phyloP scores from a whole-genome alignment of 2,888 invertebrate genomes.

The Tetramorium bicarinatum region DNA sequence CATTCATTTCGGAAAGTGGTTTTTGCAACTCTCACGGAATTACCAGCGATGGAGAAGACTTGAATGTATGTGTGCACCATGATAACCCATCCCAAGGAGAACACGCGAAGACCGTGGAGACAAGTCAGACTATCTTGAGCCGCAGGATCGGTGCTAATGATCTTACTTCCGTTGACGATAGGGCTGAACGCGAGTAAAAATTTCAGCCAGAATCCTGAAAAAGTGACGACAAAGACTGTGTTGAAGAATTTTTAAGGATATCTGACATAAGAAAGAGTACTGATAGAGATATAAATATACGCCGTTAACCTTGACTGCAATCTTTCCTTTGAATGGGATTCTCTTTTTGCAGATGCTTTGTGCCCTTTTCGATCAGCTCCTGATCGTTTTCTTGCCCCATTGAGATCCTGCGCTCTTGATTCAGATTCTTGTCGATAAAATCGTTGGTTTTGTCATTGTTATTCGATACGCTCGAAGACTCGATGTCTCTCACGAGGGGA shows the following conservation, averaged over 20 bases:
- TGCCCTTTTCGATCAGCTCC: slow-evolving; percentile 82
- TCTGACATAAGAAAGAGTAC: neutral
- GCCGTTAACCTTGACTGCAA: slow-evolving; percentile 46
- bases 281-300: slow-evolving; percentile 3
- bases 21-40: slow-evolving; percentile 46
- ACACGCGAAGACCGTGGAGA: slow-evolving; percentile 92
- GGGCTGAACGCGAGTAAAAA: slow-evolving; percentile 92
- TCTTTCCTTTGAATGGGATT: slow-evolving; percentile 52
- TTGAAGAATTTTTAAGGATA: slow-evolving; percentile 4
- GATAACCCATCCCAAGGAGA: slow-evolving; percentile 94
- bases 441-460: slow-evolving; percentile 87
- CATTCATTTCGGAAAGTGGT: neutral
- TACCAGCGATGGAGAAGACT: slow-evolving; percentile 91
- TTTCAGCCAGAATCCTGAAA: slow-evolving; percentile 88
- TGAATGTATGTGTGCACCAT: slow-evolving; percentile 95
- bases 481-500: slow-evolving; percentile 86
- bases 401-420: slow-evolving; percentile 77
- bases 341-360: slow-evolving; percentile 73
- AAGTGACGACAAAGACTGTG: neutral
- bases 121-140: slow-evolving; percentile 92
- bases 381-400: slow-evolving; percentile 86
- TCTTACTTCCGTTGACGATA: slow-evolving; percentile 91
- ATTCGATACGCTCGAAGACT: slow-evolving; percentile 83
- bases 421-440: slow-evolving; percentile 86
- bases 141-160: slow-evolving; percentile 91